Evolutionary conservation across 2,888 invertebrate genomes (phyloP).

Genomic region (Rhimphoctona megacephalus): DNA sequence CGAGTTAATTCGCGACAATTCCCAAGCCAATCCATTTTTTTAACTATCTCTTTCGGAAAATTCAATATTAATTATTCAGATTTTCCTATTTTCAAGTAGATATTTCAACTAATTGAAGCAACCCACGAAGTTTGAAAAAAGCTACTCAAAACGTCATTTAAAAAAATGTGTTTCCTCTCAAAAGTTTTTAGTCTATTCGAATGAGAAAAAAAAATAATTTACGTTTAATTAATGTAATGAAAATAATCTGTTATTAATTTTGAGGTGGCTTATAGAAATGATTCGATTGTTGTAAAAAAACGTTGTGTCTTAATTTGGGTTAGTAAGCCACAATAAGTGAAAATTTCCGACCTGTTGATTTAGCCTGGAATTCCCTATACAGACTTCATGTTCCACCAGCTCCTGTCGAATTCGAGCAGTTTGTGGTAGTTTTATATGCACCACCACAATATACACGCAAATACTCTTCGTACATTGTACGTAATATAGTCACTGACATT

Average conservation of each 20-base stretch:
- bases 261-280: background rate
- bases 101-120: background rate
- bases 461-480: background rate
- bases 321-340: background rate
- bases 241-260: background rate
- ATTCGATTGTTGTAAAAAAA: background rate
- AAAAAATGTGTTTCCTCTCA: background rate
- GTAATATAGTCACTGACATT: constrained; percentile 10
- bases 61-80: too few species aligned
- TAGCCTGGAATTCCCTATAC: constrained; percentile 5
- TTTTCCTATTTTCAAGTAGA: background rate
- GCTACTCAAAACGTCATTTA: background rate
- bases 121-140: background rate
- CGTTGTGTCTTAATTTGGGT: background rate
- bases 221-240: background rate
- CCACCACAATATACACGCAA: constrained; percentile 8
- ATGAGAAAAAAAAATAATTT: background rate
- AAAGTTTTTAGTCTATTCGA: background rate
- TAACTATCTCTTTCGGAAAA: background rate
- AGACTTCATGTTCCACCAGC: background rate
- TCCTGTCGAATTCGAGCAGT: constrained; percentile 18
- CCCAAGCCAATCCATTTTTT: background rate
- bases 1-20: background rate
- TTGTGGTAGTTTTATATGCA: constrained; percentile 20
- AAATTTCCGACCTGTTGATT: constrained; percentile 10